Percentiles rank a stretch among this genome's conserved stretches.
These are phyloP conservation scores for Antechinus flavipes DNA, from an alignment of 2,113 vertebrate genomes.

Conservation along the genomic window DNA sequence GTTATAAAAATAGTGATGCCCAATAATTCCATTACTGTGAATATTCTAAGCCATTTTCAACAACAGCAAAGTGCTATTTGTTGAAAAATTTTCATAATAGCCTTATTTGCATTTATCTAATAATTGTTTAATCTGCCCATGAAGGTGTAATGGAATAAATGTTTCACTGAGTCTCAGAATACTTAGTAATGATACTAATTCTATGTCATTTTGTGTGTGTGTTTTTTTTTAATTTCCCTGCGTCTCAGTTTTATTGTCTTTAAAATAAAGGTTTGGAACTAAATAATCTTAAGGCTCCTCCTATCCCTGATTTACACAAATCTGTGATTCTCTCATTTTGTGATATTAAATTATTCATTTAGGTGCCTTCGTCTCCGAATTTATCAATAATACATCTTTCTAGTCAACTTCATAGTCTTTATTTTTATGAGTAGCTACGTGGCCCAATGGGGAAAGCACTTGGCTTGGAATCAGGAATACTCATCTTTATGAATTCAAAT, in stretches of 20 bases:
- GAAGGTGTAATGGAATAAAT: neutral
- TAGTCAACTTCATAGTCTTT: neutral
- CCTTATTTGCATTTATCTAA: neutral
- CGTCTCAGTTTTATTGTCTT: neutral
- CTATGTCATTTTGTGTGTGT: neutral
- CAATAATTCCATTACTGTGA: neutral
- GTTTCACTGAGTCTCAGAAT: neutral
- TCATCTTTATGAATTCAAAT: too few relatives aligned
- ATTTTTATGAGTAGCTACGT: too few relatives aligned
- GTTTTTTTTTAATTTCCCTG: too few relatives aligned
- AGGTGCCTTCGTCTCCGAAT: conserved; percentile 60
- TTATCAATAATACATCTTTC: conserved; percentile 55
- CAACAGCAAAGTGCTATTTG: neutral
- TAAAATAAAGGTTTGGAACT: neutral
- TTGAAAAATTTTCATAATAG: neutral
- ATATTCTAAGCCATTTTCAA: neutral
- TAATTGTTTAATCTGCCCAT: neutral
- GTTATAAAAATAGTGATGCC: neutral
- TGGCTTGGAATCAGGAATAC: too few relatives aligned
- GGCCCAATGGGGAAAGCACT: too few relatives aligned
- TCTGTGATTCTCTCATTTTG: neutral
- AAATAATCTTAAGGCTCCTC: neutral
- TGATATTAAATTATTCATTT: conserved; percentile 58
- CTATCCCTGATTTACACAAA: neutral
- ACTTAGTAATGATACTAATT: neutral